Evolutionary conservation across 2,888 invertebrate genomes (phyloP).

Genomic region (Cheilosia vulpina): DNA sequence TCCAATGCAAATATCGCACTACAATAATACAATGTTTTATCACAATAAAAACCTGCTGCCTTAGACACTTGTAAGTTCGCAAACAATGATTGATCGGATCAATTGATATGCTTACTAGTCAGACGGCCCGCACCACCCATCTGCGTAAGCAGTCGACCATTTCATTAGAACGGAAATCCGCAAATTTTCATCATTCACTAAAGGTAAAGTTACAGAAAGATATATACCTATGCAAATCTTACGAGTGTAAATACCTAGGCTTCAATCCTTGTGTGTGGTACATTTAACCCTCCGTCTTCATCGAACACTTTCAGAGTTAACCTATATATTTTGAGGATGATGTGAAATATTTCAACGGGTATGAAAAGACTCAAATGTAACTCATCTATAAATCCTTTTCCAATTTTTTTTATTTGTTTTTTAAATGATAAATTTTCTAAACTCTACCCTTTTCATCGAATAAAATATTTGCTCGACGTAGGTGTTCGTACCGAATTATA

Average conservation of each 20-base stretch:
- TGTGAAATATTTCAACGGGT: slow-evolving; percentile 54
- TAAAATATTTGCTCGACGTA: slow-evolving; percentile 37
- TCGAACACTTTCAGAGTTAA: slow-evolving; percentile 14
- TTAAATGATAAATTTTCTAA: slow-evolving; percentile 45
- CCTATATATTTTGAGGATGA: slow-evolving; percentile 51
- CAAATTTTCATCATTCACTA: slow-evolving; percentile 48
- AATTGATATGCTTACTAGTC: slow-evolving; percentile 25
- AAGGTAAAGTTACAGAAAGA: slow-evolving; percentile 46
- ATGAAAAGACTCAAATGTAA: slow-evolving; percentile 33
- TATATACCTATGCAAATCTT: slow-evolving; percentile 25
- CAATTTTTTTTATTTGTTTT: slow-evolving; percentile 40
- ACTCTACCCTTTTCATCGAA: slow-evolving; percentile 54
- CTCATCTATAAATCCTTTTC: slow-evolving; percentile 52
- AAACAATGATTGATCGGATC: slow-evolving; percentile 43
- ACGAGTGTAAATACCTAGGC: slow-evolving; percentile 41
- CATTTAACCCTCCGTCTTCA: slow-evolving; percentile 16
- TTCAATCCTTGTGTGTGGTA: slow-evolving; percentile 48
- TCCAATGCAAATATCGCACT: slow-evolving; percentile 46
- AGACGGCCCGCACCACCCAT: neutral
- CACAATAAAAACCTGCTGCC: neutral
- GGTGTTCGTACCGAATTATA: slow-evolving; percentile 38
- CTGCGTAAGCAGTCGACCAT: slow-evolving; percentile 33
- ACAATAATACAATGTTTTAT: slow-evolving; percentile 16
- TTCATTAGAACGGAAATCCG: slow-evolving; percentile 49
- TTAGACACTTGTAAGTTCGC: neutral